Percentiles rank a stretch among this genome's conserved stretches.
These are phyloP conservation scores for Pseudococcus viburni DNA, from an alignment of 2,888 invertebrate species.

Conservation along the genomic window DNA sequence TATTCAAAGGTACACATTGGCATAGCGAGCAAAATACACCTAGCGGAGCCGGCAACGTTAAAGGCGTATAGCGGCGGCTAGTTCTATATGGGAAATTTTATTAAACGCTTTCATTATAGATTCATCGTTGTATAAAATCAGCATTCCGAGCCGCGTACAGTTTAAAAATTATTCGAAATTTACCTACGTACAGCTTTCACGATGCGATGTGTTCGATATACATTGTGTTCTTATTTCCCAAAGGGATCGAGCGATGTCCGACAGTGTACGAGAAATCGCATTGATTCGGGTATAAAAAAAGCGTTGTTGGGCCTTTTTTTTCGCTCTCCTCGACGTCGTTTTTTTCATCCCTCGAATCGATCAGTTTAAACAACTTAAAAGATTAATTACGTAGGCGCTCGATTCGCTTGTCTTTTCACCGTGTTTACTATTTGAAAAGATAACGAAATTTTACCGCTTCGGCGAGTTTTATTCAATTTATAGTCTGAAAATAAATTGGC, in stretches of 20 bases:
- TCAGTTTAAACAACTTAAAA: conserved; percentile 27
- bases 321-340: background rate
- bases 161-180: conserved; percentile 52
- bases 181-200: background rate
- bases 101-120: conserved; percentile 61
- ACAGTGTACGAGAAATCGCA: background rate
- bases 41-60: background rate
- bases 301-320: background rate
- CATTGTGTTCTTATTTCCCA: conserved; percentile 61
- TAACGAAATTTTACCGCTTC: too few relatives aligned
- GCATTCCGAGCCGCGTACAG: conserved; percentile 25
- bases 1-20: background rate
- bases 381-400: conserved; percentile 7
- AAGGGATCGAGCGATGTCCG: conserved; percentile 14
- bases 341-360: background rate
- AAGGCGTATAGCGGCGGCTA: background rate
- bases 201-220: conserved; percentile 47
- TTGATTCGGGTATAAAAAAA: conserved; percentile 9
- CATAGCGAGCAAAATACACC: background rate
- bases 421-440: background rate
- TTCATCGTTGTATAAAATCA: conserved; percentile 62
- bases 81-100: conserved; percentile 47
- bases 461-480: background rate
- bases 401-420: background rate
- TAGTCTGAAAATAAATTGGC: background rate